phyloP scores from a whole-genome alignment of 2,113 vertebrate genomes.

The Neotoma lepida region DNA sequence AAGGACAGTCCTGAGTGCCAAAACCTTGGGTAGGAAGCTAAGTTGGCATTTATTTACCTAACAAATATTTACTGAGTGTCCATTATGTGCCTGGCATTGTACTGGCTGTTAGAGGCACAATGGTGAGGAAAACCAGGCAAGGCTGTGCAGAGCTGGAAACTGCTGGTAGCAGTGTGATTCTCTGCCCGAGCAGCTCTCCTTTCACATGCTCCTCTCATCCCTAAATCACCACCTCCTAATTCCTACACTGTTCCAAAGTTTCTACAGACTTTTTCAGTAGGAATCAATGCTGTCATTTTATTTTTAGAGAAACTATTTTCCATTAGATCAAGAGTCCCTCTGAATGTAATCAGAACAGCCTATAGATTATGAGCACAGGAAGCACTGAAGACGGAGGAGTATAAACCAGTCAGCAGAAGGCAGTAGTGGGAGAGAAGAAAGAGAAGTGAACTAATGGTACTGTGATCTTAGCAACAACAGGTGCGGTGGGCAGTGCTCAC shows the following conservation, averaged over 20 bases:
- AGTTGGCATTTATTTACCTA: conserved; percentile 53
- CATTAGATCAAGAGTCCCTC: background rate
- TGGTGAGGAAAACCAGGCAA: background rate
- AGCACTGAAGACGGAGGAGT: background rate
- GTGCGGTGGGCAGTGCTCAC: background rate
- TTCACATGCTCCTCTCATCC: background rate
- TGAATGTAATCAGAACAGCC: conserved; percentile 43
- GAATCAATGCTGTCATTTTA: background rate
- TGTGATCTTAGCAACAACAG: background rate
- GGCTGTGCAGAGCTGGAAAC: background rate
- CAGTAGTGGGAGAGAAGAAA: conserved; percentile 16
- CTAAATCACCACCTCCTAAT: background rate
- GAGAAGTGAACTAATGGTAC: background rate
- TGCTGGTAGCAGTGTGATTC: background rate
- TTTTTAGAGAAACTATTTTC: conserved; percentile 41
- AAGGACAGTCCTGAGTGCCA: conserved; percentile 39
- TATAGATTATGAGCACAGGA: conserved; percentile 15
- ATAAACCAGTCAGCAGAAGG: background rate
- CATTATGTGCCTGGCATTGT: background rate
- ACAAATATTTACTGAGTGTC: conserved; percentile 51
- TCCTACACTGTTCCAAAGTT: background rate
- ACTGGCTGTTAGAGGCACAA: background rate
- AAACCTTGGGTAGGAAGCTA: conserved; percentile 37
- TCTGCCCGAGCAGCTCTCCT: background rate
- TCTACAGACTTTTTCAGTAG: background rate